phyloP scores from a whole-genome alignment of 1,140 invertebrate species.

The Hesperophylax magnus region DNA sequence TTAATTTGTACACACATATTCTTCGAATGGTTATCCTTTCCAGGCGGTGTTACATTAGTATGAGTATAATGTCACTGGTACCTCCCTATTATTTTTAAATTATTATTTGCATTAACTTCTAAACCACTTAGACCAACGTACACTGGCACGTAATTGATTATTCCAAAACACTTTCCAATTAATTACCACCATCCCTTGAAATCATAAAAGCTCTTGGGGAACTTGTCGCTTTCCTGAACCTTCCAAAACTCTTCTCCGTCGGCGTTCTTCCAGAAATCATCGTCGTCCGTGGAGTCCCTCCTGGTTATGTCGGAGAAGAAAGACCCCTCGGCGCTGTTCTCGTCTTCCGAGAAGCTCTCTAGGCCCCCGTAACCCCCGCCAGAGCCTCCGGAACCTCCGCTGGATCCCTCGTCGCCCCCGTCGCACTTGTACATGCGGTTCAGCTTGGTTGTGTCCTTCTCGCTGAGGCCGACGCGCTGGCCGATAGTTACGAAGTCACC shows the following conservation, averaged over 20 bases:
- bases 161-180: background rate
- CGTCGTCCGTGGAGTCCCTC: background rate
- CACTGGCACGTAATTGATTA: no score
- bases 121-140: no score
- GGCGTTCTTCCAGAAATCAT: background rate
- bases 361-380: background rate
- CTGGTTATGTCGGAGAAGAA: background rate
- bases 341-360: no score
- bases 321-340: no score
- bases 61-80: no score
- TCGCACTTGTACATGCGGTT: conserved; percentile 75
- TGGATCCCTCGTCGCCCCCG: conserved; percentile 1
- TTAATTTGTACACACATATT: no score
- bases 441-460: conserved; percentile 77
- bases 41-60: no score
- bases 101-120: no score
- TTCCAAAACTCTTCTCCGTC: conserved; percentile 6
- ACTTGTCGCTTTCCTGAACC: background rate
- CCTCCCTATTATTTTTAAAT: no score
- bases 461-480: conserved; percentile 76
- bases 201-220: conserved; percentile 31
- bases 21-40: no score
- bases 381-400: background rate
- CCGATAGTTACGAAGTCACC: conserved; percentile 68
- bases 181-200: conserved; percentile 49